phyloP scores from a whole-genome alignment of 1,140 invertebrate species.

The Aphelenchoides fujianensis region DNA sequence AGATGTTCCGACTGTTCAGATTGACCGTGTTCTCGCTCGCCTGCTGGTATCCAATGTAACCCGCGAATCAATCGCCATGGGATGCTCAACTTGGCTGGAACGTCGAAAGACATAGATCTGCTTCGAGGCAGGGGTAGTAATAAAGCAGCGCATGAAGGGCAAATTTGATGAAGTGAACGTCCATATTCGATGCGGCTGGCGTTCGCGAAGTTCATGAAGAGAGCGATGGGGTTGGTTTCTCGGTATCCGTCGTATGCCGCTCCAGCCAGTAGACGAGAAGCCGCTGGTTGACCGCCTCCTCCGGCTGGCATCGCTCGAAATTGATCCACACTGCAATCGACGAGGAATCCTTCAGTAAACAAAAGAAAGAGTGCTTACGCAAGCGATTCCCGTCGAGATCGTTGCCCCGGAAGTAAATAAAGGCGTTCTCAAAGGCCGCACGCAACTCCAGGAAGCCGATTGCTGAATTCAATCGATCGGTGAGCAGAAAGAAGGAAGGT shows the following conservation, averaged over 20 bases:
- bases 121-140: background rate
- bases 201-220: conserved; percentile 16
- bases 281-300: background rate
- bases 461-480: conserved; percentile 11
- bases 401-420: conserved; percentile 19
- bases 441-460: conserved; percentile 10
- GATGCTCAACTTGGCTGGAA: conserved; percentile 1
- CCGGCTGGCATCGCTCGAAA: background rate
- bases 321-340: conserved; percentile 20
- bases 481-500: background rate
- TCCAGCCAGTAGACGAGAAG: conserved; percentile 18
- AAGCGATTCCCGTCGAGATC: conserved; percentile 16
- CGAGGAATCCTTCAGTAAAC: background rate
- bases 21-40: background rate
- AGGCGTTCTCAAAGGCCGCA: background rate
- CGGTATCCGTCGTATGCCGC: conserved; percentile 1
- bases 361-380: background rate
- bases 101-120: background rate
- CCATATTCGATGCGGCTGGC: too few species aligned
- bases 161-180: conserved; percentile 15
- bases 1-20: background rate
- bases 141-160: conserved; percentile 1
- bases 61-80: conserved; percentile 7
- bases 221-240: conserved; percentile 14
- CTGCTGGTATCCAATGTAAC: background rate